Percentiles rank a stretch among this genome's conserved stretches.
Conservation (phyloP, 2,797 vertebrate species). For the Tapirus indicus region DNA sequence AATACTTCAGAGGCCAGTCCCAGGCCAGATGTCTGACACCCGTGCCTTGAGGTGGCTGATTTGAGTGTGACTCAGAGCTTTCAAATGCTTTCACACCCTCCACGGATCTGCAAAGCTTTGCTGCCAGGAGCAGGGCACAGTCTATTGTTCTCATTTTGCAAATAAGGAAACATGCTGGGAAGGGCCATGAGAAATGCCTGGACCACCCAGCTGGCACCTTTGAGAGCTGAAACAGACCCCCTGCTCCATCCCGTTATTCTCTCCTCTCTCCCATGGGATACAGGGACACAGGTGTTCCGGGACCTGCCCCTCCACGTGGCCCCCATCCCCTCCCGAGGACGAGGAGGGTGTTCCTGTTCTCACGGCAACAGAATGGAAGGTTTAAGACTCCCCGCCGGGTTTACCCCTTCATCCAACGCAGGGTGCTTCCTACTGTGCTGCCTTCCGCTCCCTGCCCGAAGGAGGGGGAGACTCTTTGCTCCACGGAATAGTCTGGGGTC, state of each 20-base stretch:
- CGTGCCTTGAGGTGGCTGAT: neutral
- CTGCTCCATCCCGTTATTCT: neutral
- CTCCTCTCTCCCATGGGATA: neutral
- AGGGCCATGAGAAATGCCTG: neutral
- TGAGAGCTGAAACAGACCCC: neutral
- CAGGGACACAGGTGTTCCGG: neutral
- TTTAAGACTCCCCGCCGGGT: neutral
- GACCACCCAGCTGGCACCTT: too few relatives aligned
- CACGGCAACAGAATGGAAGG: neutral
- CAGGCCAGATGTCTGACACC: neutral
- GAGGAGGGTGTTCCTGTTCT: neutral
- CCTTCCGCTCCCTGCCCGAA: neutral
- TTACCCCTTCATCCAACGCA: neutral
- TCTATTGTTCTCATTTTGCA: neutral
- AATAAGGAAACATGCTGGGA: neutral
- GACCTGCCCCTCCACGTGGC: neutral
- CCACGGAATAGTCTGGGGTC: rapidly evolving
- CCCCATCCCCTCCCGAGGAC: rapidly evolving
- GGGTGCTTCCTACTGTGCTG: neutral
- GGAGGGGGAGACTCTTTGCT: neutral
- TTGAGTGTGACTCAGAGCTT: neutral
- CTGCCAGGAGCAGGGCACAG: neutral
- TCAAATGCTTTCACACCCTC: neutral
- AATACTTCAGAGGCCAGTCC: neutral
- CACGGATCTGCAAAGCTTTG: neutral